A percentile compares a stretch with the other conserved stretches of the same genome.
phyloP scores from a whole-genome alignment of 2,113 vertebrate species.

The Hypocryptadius cinnamomeus region DNA sequence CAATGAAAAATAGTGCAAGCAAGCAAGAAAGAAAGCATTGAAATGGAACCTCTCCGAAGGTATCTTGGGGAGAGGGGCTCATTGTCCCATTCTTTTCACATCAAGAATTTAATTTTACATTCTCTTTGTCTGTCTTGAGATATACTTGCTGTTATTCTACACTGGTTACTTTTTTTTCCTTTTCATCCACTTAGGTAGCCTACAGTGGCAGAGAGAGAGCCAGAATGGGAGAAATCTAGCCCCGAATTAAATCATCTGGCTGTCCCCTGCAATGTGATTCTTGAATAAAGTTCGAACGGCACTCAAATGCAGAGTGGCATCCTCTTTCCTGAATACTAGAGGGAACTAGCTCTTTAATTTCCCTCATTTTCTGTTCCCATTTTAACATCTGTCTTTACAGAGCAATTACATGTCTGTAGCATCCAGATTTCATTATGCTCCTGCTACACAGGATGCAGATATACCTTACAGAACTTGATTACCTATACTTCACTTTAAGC shows the following conservation, averaged over 20 bases:
- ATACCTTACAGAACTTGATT: background rate
- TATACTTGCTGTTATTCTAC: constrained; percentile 46
- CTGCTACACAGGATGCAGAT: background rate
- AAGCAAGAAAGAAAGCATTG: constrained; percentile 64
- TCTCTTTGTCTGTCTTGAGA: constrained; percentile 66
- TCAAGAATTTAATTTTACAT: constrained; percentile 75
- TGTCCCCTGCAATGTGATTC: background rate
- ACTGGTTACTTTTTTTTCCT: constrained; percentile 18
- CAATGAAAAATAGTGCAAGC: constrained; percentile 62
- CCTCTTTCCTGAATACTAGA: background rate
- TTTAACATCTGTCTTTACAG: background rate
- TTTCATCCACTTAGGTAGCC: background rate
- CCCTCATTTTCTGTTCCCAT: background rate
- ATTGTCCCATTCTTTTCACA: constrained; percentile 72
- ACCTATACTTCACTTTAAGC: background rate
- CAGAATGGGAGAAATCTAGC: constrained; percentile 7
- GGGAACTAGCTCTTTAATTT: background rate
- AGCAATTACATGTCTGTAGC: background rate
- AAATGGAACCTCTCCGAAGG: constrained; percentile 73
- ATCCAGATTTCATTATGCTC: background rate
- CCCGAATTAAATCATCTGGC: background rate
- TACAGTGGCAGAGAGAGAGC: background rate
- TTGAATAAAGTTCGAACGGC: constrained; percentile 38
- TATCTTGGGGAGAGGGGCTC: constrained; percentile 63
- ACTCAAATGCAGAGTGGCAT: background rate